Percentiles rank a stretch among this genome's conserved stretches.
These are phyloP conservation scores for Polypedilum vanderplanki DNA, from an alignment of 1,140 invertebrate species.

Conservation along the genomic window DNA sequence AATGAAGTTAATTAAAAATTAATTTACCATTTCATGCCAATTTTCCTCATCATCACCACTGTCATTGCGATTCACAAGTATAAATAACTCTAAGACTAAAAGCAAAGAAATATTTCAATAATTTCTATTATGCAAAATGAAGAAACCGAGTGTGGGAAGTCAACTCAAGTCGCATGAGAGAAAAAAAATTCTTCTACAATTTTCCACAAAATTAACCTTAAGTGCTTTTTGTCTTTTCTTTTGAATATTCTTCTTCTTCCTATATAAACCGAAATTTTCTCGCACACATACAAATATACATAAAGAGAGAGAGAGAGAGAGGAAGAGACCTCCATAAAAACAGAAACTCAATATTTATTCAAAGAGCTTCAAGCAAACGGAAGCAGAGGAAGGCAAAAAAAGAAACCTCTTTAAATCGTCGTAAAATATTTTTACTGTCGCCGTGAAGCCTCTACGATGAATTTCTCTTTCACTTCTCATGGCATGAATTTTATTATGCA, in stretches of 20 bases:
- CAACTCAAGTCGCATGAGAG: not conserved
- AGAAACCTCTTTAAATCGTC: not conserved
- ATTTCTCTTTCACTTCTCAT: not conserved
- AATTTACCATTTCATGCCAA: no score
- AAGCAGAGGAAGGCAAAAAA: not conserved
- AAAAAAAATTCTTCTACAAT: not conserved
- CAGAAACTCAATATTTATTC: not conserved
- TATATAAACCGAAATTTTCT: no score
- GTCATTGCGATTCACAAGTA: no score
- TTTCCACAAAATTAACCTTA: constrained; percentile 13
- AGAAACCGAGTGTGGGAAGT: no score
- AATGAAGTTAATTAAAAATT: no score
- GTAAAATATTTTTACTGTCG: constrained; percentile 13
- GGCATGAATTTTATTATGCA: not conserved
- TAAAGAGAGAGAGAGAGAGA: not conserved
- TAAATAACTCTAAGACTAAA: no score
- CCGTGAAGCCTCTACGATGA: not conserved
- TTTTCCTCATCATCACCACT: no score
- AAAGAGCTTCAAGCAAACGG: not conserved
- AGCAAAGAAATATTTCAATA: no score
- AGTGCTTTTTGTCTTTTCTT: not conserved
- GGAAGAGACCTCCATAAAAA: not conserved
- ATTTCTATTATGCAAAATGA: no score
- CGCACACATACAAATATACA: no score
- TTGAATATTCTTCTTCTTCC: not conserved